Percentiles rank a stretch among this genome's conserved stretches.
Conservation (phyloP, 2,888 invertebrate species). For the Dryadula phaetusa region DNA sequence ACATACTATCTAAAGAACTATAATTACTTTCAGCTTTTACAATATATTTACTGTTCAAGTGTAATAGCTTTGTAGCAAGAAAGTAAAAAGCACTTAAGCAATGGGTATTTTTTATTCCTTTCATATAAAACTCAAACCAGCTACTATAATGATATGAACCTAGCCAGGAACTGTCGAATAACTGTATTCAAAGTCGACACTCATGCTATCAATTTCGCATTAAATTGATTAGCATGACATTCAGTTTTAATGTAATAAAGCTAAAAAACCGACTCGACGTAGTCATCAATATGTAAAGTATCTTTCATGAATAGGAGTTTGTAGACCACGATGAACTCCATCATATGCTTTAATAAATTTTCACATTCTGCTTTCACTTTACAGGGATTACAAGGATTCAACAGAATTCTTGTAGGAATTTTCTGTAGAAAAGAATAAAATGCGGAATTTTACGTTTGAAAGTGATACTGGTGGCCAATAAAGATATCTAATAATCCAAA, state of each 20-base stretch:
- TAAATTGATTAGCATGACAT: slow-evolving; percentile 26
- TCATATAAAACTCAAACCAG: slow-evolving; percentile 7
- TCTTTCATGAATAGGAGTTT: background rate
- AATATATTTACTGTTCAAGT: slow-evolving; percentile 13
- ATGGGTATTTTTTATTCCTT: slow-evolving; percentile 10
- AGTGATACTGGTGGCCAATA: background rate
- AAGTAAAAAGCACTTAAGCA: slow-evolving; percentile 11
- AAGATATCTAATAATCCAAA: background rate
- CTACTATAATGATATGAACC: slow-evolving; percentile 6
- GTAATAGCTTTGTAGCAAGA: slow-evolving; percentile 10
- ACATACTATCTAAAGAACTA: background rate
- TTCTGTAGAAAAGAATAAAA: too few relatives aligned
- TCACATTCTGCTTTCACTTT: too few relatives aligned
- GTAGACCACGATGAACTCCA: background rate
- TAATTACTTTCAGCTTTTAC: slow-evolving; percentile 1
- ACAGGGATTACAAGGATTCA: too few relatives aligned
- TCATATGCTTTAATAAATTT: background rate
- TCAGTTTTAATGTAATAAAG: slow-evolving; percentile 19
- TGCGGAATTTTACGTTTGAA: too few relatives aligned
- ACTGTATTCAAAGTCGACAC: slow-evolving; percentile 24
- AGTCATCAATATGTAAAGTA: background rate
- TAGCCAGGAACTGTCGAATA: slow-evolving; percentile 7
- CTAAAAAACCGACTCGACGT: background rate
- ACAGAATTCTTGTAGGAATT: too few relatives aligned
- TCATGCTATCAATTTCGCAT: slow-evolving; percentile 28